Evolutionary conservation across 2,113 vertebrate species (phyloP), one percentile per base, ranked within the genome.

Genomic region (Leucopsar rothschildi): DNA sequence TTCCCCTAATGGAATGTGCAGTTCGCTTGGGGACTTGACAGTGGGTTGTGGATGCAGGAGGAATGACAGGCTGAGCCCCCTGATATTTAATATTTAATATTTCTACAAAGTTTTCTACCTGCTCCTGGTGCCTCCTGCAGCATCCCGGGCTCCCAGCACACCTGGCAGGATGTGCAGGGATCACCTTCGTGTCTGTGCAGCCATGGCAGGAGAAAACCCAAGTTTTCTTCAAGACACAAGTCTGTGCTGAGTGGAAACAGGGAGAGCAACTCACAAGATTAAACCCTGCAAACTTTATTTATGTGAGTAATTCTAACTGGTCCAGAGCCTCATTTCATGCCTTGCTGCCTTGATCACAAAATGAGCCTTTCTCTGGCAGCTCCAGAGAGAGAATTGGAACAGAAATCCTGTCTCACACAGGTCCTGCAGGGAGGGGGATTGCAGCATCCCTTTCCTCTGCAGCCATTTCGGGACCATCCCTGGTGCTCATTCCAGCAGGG

Each of bases 241-340:
- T 37, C 37, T 37, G 35, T 71, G 75, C 71, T 53, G 22, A 25
- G 42, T 37, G 56, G 29, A 35, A 63, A 39, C 2, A 52, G 17
- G 47, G 40, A 29, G 42, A 57, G 42, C 11, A 13, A 49, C 81
- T 65, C 1, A 0, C 31, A 17, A 73, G 60, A 70, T 42, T 5
- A 35, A 89, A 55, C 47, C 75, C 71, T n/a, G 35, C 33, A 60
- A 85, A 78, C 44, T 92, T 93, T 28, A 79, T 95, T 90, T 63
- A 50, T 81, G 71, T 81, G 71, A 90, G 33, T 44, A 81, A 88
- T 78, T 83, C 56, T 35, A 49, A 83, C 56, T 39, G 75, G 39
- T 63, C 85, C 65, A 28, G n/a, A 92, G 78, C 94, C 71, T 78
- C 56, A 68, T 95, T 93, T 92, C 82, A 73, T 40, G 85, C 88